phyloP scores from a whole-genome alignment of 2,113 vertebrate species.

The Prionailurus viverrinus region DNA sequence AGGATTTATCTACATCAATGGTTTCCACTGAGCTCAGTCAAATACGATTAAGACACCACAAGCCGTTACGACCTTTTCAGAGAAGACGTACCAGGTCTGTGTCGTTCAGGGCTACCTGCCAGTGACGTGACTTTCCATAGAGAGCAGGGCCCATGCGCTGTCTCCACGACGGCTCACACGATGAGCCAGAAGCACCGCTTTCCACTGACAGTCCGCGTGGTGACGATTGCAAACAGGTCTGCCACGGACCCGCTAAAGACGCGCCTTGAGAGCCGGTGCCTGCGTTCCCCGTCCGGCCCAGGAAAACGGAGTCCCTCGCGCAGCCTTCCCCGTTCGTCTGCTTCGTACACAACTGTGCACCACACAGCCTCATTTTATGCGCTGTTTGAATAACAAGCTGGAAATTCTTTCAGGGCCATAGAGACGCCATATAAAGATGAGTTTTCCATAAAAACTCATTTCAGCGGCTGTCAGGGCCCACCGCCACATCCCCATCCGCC shows the following conservation, averaged over 20 bases:
- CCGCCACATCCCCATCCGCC: rapidly evolving
- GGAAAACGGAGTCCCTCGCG: rapidly evolving
- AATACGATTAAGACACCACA: not conserved
- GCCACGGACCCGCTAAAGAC: rapidly evolving
- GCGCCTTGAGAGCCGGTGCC: rapidly evolving
- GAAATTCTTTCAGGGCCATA: not conserved
- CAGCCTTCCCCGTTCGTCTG: rapidly evolving
- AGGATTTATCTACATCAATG: not conserved
- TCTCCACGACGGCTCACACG: rapidly evolving
- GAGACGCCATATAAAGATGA: not conserved
- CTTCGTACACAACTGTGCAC: rapidly evolving
- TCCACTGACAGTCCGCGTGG: not conserved
- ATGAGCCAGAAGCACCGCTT: rapidly evolving
- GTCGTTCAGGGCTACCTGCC: rapidly evolving
- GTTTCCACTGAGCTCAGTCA: not conserved
- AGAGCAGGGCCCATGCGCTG: rapidly evolving
- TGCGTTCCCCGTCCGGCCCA: rapidly evolving
- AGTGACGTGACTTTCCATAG: not conserved
- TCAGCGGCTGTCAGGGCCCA: not conserved
- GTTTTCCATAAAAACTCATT: not conserved
- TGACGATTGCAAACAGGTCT: rapidly evolving
- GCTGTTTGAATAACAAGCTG: not conserved
- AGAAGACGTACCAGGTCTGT: not conserved
- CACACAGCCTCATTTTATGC: not conserved
- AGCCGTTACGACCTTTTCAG: not conserved